These are phyloP conservation scores for Rhysida immarginata DNA, from an alignment of 1,140 invertebrate species.

Conservation along the genomic window DNA sequence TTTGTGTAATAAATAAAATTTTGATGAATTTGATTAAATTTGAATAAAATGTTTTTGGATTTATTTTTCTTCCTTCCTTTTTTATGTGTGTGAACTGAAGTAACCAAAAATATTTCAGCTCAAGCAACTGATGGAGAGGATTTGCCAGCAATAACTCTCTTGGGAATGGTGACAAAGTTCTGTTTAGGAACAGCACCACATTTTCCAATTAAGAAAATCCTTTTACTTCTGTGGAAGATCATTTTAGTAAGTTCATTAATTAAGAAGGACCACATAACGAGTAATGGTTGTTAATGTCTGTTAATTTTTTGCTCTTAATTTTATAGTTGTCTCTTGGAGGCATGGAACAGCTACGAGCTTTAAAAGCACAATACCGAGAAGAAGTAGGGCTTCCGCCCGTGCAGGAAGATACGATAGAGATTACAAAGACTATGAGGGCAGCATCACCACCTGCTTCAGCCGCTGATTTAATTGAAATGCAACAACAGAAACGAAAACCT, in stretches of 20 bases:
- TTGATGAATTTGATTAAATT: too few relatives aligned
- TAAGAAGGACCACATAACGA: background rate
- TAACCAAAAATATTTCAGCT: too few relatives aligned
- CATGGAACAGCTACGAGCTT: conserved; percentile 55
- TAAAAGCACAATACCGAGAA: conserved; percentile 56
- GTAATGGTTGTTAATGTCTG: conserved; percentile 2
- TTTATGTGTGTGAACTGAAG: too few relatives aligned
- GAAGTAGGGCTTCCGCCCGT: conserved; percentile 52
- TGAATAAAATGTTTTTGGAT: conserved; percentile 10
- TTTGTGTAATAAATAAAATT: too few relatives aligned
- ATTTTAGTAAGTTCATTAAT: conserved; percentile 41
- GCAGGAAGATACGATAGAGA: conserved; percentile 84
- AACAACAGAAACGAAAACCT: conserved; percentile 52
- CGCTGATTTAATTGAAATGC: conserved; percentile 74
- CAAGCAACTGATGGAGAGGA: conserved; percentile 48
- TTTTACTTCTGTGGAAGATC: conserved; percentile 91
- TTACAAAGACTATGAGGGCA: conserved; percentile 79
- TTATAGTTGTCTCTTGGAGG: conserved; percentile 64
- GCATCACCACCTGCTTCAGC: conserved; percentile 88
- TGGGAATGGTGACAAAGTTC: conserved; percentile 86
- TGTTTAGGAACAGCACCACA: conserved; percentile 86
- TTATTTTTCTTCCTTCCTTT: background rate
- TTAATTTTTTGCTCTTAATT: background rate
- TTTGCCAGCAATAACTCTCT: conserved; percentile 67
- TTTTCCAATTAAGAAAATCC: conserved; percentile 95